Conservation (phyloP, 2,797 vertebrate species). For the Oreortyx pictus region DNA sequence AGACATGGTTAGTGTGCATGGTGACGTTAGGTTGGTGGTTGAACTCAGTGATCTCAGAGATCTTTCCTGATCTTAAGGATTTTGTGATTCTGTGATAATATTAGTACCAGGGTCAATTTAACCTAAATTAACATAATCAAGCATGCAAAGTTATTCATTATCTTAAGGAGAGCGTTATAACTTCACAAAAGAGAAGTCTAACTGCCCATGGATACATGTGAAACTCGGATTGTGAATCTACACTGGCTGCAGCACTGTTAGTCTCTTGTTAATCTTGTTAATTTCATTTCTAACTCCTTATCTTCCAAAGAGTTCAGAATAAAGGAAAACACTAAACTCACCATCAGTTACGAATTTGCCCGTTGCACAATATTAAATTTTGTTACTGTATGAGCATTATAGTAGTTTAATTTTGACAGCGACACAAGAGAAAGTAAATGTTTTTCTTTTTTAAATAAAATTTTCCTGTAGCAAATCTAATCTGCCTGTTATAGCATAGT, state of each 20-base stretch:
- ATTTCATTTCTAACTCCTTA: not conserved
- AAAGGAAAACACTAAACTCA: not conserved
- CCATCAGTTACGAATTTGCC: not conserved
- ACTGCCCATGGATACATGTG: accelerated
- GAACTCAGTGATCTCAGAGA: no score
- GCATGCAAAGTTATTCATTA: no score
- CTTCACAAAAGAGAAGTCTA: not conserved
- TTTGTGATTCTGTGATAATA: not conserved
- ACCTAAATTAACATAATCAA: not conserved
- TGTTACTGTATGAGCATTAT: not conserved
- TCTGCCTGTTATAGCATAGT: not conserved
- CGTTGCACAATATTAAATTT: not conserved
- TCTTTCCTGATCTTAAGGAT: no score
- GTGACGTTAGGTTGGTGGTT: no score
- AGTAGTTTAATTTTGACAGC: not conserved
- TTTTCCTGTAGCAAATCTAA: slow-evolving; percentile 11
- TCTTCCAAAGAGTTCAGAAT: not conserved
- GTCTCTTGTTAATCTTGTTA: not conserved
- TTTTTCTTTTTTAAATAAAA: not conserved
- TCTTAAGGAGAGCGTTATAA: not conserved
- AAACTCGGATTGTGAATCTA: not conserved
- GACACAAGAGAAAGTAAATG: not conserved
- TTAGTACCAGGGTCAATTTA: not conserved
- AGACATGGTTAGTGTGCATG: no score
- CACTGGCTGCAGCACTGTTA: not conserved